These are phyloP conservation scores for Gerris lacustris DNA, from an alignment of 2,888 invertebrate species.

Conservation along the genomic window DNA sequence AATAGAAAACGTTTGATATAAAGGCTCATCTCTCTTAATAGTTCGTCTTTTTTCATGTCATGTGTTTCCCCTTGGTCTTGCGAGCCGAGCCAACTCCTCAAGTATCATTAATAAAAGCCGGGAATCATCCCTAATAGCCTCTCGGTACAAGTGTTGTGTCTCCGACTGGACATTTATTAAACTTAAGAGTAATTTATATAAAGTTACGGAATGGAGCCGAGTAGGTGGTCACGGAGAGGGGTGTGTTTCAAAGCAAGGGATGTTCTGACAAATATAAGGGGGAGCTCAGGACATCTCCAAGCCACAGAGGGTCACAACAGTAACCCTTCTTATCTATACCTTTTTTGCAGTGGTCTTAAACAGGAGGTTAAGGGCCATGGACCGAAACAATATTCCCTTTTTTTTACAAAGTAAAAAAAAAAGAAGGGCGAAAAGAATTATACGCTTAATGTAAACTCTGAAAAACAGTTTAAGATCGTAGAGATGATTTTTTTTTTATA, in stretches of 20 bases:
- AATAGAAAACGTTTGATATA: no score
- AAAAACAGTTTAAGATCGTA: no score
- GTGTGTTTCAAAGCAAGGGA: no score
- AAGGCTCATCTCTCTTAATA: no score
- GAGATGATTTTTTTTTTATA: no score
- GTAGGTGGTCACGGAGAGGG: no score
- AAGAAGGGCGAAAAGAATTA: no score
- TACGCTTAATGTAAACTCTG: no score
- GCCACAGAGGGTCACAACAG: neutral
- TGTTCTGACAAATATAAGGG: slow-evolving; percentile 1
- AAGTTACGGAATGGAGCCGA: neutral
- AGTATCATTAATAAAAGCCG: neutral
- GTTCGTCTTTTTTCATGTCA: no score
- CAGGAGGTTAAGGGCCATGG: neutral
- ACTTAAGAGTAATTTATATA: slow-evolving; percentile 3
- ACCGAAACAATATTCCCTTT: neutral
- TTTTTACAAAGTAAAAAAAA: neutral
- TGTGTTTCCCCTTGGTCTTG: no score
- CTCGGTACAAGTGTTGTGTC: slow-evolving; percentile 1
- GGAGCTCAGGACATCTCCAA: neutral
- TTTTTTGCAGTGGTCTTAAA: neutral
- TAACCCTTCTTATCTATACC: neutral
- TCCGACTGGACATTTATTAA: slow-evolving; percentile 2
- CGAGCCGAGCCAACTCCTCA: neutral
- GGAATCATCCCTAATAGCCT: neutral